Conservation (phyloP, 2,888 invertebrate genomes). For the Polydrusus cervinus region DNA sequence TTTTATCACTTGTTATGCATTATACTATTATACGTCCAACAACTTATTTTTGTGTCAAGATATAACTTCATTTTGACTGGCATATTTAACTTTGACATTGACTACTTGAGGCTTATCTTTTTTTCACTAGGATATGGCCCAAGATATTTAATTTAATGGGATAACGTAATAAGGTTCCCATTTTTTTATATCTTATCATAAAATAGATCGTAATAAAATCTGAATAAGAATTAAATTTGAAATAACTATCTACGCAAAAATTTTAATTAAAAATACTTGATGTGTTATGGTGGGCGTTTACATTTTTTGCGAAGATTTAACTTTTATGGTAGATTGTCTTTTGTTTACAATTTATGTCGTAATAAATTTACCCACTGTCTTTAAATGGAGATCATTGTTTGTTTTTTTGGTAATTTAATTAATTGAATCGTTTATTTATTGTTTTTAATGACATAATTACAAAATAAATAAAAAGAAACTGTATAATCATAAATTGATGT, state of each 20-base stretch:
- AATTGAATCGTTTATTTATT: neutral
- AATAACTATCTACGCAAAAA: slow-evolving; percentile 1
- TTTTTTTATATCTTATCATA: too few relatives aligned
- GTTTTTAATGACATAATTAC: neutral
- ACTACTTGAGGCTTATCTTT: too few relatives aligned
- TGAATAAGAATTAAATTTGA: neutral
- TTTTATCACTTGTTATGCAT: too few relatives aligned
- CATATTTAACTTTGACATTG: too few relatives aligned
- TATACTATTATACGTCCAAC: too few relatives aligned
- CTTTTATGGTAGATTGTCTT: slow-evolving; percentile 8
- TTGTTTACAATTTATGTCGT: slow-evolving; percentile 17
- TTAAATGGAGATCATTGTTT: neutral
- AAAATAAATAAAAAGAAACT: neutral
- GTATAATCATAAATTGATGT: neutral
- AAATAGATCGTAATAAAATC: too few relatives aligned
- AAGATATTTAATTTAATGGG: too few relatives aligned
- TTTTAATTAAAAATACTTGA: neutral
- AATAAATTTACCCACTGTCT: neutral
- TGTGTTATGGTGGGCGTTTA: slow-evolving; percentile 4
- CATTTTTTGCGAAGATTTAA: slow-evolving; percentile 12
- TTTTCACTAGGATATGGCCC: too few relatives aligned
- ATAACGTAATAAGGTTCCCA: too few relatives aligned
- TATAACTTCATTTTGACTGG: too few relatives aligned
- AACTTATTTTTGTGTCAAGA: too few relatives aligned
- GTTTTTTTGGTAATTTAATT: slow-evolving; percentile 19